Percentiles rank a stretch among this genome's conserved stretches.
These are phyloP conservation scores for Lumbricus terrestris DNA, from an alignment of 2,888 invertebrate genomes.

Conservation along the genomic window DNA sequence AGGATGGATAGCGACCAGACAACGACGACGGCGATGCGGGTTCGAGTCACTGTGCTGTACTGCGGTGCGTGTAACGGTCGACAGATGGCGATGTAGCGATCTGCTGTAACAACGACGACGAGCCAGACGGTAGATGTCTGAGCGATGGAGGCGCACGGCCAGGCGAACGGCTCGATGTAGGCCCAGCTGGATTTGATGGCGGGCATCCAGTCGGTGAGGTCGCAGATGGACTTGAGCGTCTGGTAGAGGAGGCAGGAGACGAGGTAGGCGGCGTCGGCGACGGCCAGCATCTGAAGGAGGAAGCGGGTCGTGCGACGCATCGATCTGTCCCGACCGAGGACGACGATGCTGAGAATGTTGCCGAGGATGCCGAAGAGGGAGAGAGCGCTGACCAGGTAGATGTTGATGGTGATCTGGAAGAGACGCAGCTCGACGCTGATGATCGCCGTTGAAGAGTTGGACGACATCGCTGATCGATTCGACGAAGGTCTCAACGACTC, in stretches of 20 bases:
- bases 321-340: slow-evolving; percentile 35
- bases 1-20: slow-evolving; percentile 36
- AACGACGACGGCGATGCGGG: slow-evolving; percentile 30
- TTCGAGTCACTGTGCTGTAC: slow-evolving; percentile 37
- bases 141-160: slow-evolving; percentile 40
- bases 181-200: slow-evolving; percentile 31
- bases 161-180: slow-evolving; percentile 37
- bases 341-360: slow-evolving; percentile 38
- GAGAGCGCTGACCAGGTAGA: slow-evolving; percentile 36
- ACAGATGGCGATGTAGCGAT: slow-evolving; percentile 41
- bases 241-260: slow-evolving; percentile 38
- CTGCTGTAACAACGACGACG: slow-evolving; percentile 39
- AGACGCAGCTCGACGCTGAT: neutral
- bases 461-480: neutral
- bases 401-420: slow-evolving; percentile 34
- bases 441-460: neutral
- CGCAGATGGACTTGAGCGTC: slow-evolving; percentile 34
- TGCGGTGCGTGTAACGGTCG: slow-evolving; percentile 38
- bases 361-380: slow-evolving; percentile 39
- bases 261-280: slow-evolving; percentile 37
- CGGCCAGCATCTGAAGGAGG: slow-evolving; percentile 38
- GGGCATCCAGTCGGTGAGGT: slow-evolving; percentile 32
- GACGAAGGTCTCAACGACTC: no score
- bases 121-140: slow-evolving; percentile 41
- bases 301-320: slow-evolving; percentile 39